phyloP scores from a whole-genome alignment of 2,797 vertebrate species.

The Halcyon badia region DNA sequence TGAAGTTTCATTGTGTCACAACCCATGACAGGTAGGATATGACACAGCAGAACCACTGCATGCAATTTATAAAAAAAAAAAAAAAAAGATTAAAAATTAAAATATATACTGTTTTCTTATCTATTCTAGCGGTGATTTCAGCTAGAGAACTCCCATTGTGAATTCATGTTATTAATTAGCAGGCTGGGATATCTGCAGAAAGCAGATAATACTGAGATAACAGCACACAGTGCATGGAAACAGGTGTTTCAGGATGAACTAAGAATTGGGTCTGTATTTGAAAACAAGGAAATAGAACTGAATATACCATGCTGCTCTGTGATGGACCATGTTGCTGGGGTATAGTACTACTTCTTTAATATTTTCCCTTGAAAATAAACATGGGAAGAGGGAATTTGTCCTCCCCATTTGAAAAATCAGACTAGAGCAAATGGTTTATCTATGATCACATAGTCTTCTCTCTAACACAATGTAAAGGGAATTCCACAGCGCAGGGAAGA shows the following conservation, averaged over 20 bases:
- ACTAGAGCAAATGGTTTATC: not conserved
- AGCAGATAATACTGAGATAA: constrained; percentile 65
- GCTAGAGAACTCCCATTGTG: not conserved
- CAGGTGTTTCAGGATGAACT: not conserved
- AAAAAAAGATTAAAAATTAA: not conserved
- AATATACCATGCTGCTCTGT: not conserved
- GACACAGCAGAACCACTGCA: not conserved
- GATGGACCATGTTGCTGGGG: not conserved
- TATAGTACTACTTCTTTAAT: not conserved
- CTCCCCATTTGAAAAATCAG: not conserved
- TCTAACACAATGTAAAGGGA: not conserved
- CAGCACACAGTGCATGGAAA: not conserved
- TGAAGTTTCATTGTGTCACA: constrained; percentile 46
- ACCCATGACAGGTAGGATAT: not conserved
- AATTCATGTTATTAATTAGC: constrained; percentile 61
- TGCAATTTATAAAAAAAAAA: not conserved
- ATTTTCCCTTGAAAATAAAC: not conserved
- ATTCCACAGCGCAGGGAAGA: not conserved
- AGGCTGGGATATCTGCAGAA: constrained; percentile 43
- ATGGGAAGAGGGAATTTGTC: not conserved
- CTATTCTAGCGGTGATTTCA: constrained; percentile 11
- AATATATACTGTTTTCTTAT: constrained; percentile 18
- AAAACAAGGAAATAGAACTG: constrained; percentile 21
- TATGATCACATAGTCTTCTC: not conserved
- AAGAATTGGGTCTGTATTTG: not conserved